Evolutionary conservation across 2,888 invertebrate genomes (phyloP), one percentile per base, ranked within the genome.

Genomic region (Drosophila demipolita): DNA sequence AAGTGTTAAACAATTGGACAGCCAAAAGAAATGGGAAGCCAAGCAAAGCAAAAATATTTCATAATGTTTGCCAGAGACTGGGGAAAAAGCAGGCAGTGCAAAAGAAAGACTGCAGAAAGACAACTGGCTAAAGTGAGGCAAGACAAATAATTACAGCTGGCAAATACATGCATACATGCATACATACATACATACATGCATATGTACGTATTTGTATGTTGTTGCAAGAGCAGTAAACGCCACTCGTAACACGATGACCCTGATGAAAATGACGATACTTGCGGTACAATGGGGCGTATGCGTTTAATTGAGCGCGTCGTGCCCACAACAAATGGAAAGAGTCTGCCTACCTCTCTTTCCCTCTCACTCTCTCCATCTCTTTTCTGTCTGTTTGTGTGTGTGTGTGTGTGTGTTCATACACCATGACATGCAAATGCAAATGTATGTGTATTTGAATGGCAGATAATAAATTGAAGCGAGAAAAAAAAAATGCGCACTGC

Each of bases 261-360:
- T 84, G 79, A 75, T 81, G 78, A 66, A 60, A 77, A 67, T 68
- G 63, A 17, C 66, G 69, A 52, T 50, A 64, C 72, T 53, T 49
- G 70, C 65, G 64, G 68, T 76, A 73, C 73, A 67, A 78, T 64
- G 66, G 84, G 85, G 87, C 84, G 85, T 84, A 87, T 87, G 83
- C 73, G 83, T 80, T 83, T 66, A 82, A 80, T 85, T 82, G 71
- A 85, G 80, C 85, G 75, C 73, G 67, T 79, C 82, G 80, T 82
- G 85, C 85, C 59, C 75, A 67, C 72, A 82, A 49, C 36, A 58
- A 63, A 66, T 53, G 57, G 55, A 8, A 66, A 61, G 57, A 33
- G 36, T 50, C 20, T 40, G 20, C 53, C 54, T 38, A 49, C 20
- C 42, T 6, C 42, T 3, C 11, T 11, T 11, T 3, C 40, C n/a